Evolutionary conservation across 2,888 invertebrate species (phyloP), one percentile per base, ranked within the genome.

Genomic region (Sepiola atlantica): DNA sequence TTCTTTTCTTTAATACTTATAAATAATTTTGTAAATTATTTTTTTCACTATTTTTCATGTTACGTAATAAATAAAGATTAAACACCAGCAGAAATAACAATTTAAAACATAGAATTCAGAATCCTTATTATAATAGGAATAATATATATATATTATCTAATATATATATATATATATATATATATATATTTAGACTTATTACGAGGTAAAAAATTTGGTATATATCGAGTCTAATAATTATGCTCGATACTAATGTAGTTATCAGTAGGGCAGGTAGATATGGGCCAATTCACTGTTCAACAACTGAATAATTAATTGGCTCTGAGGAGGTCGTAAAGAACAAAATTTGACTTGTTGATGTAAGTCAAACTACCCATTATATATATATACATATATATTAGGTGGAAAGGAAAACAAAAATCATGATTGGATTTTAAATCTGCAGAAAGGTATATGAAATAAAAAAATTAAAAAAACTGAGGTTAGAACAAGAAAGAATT

Each of bases 91-190:
- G 77, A 12, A 77, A 77, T 77, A 77, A 32, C 77, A 77, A 77
- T 77, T 77, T 77, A 77, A 77, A n/a, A 77, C n/a, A 32, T 77
- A n/a, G 32, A 77, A 32, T 32, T 77, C n/a, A 77, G 77, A 77
- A 77, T 77, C 77, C 77, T n/a, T 77, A n/a, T 77, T 77, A 77
- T 77, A 77, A 77, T n/a, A 32, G 77, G 77, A 77, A 32, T n/a
- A n/a, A n/a, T n/a, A 77, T 77, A 45, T 45, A 45, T 45, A 45
- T 4, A 45, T 45, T n/a, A n/a, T n/a, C n/a, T n/a, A n/a, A n/a
- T n/a, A n/a, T n/a, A n/a, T n/a, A n/a, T 77, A n/a, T n/a, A 77
- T 77, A 45, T 45, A 45, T 45, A 45, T 4, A 45, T 45, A 45
- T 45, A 45, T 45, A 45, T 45, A 45, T 4, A 45, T 45, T 45